Base-by-base conservation (phyloP, 2,888 invertebrate species). In the Tortrix viridana region DNA sequence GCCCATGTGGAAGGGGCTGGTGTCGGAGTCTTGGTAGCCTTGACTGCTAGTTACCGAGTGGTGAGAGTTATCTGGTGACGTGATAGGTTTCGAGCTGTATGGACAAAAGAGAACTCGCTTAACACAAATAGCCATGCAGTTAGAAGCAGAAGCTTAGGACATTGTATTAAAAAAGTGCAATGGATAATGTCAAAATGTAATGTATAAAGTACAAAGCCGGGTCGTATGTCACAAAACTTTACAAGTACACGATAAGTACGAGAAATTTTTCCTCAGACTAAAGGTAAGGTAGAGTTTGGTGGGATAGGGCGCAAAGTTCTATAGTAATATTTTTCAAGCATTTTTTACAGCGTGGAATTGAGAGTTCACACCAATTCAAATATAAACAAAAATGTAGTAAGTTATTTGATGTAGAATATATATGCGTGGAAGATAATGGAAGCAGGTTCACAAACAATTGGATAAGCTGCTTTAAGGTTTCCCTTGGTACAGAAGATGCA, bases 21-120 rank as follows among this genome's bases (percentile, higher is more conserved):
- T 43, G 60, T 89, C 88, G 0, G 90, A 85, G 61, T 89, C 88
- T 74, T 82, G 81, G 67, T 90, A 89, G 2, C 86, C 88, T 69
- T 85, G 85, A n/a, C 80, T 82, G 66, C 85, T 88, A 44, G 88
- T 88, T 50, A 82, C 60, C 1, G 85, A 83, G 49, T 78, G 69
- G 18, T 68, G 60, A 5, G 77, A 72, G 22, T 65, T 69, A 32
- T 75, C 74, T 19, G 79, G 77, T 19, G 79, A 77, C 12, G 69
- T 73, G 69, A 70, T 71, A 66, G 59, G 61, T 65, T 74, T 71
- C 60, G 62, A 49, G 74, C 88, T 88, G 84, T 75, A 66, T 70
- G 70, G 69, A 66, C 56, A 60, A 53, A 44, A 58, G 55, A 67
- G 53, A 66, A 56, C 44, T 64, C 41, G 66, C 68, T 71, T 61